Evolutionary conservation across 1,140 invertebrate genomes (phyloP), one percentile per base, ranked within the genome.

Genomic region (Magallana angulata): DNA sequence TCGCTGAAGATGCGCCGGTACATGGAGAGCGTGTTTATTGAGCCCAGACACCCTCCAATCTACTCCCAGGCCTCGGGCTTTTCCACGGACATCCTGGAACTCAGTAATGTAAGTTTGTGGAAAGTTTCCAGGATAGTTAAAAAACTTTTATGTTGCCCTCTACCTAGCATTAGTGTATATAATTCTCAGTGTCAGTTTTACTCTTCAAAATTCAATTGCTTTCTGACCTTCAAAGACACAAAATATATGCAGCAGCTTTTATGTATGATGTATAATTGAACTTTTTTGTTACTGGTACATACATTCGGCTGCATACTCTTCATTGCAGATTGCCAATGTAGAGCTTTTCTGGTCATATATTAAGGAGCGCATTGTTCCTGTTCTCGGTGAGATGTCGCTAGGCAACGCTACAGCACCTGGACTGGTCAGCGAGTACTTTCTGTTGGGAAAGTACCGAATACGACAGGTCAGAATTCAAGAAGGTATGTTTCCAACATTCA

Each of bases 1-100:
- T 87, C 87, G 1, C 91, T 90, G 36, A 56, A 11, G 8, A 85
- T 83, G 24, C 88, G 85, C 1, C 58, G 88, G 57, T 82, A 85
- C 58, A 62, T 90, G 12, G 89, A 91, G 60, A 89, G 89, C 68
- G 88, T 90, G 12, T 89, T 92, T 81, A 76, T 92, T 18, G 57
- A 90, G 36, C 82, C 89, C 11, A 14, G 60, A 64, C 60, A 64
- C 18, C 60, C 60, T n/a, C 60, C 60, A 1, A 64, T 64, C 11
- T 64, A 64, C 16, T n/a, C 18, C 7, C 16, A 64, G 5, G 60
- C 16, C 60, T 64, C 60, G 16, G 85, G 71, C 14, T 90, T 82
- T 48, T 83, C 85, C 16, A 80, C 82, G n/a, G 76, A 84, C 84
- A 85, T 18, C 16, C 64, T 91, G 16, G 82, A 48, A 62, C 30